phyloP scores from a whole-genome alignment of 2,797 vertebrate species.

The Distichodus sexfasciatus region DNA sequence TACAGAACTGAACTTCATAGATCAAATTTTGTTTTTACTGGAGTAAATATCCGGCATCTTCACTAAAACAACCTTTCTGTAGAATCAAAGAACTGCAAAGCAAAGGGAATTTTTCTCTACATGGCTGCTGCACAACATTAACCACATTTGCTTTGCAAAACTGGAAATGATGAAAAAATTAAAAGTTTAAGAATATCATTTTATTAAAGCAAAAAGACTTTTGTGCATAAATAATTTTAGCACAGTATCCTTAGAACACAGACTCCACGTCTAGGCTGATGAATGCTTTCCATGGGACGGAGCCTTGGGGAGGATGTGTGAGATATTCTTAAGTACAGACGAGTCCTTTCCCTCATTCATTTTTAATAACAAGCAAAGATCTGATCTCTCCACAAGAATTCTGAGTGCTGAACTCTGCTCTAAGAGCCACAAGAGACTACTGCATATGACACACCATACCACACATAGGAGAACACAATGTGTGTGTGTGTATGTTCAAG shows the following conservation, averaged over 20 bases:
- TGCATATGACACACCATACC: constrained; percentile 17
- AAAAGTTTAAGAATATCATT: background rate
- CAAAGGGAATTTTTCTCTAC: background rate
- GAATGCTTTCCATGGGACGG: constrained; percentile 7
- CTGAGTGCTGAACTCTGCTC: constrained; percentile 16
- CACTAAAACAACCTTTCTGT: too few species aligned
- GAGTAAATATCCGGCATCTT: background rate
- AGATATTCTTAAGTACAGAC: constrained; percentile 24
- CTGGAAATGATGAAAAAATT: too few species aligned
- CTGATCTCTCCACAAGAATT: constrained; percentile 8
- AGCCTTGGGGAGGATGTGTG: constrained; percentile 10
- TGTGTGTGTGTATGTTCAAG: background rate
- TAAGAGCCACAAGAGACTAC: constrained; percentile 15
- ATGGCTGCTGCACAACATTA: background rate
- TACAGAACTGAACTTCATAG: background rate
- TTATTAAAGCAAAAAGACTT: background rate
- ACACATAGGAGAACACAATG: constrained; percentile 7
- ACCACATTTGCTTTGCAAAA: background rate
- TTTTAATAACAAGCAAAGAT: constrained; percentile 49
- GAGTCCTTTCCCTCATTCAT: constrained; percentile 39
- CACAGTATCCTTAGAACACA: constrained; percentile 12
- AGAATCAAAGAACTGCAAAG: background rate
- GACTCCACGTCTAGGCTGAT: background rate
- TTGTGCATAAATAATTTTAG: constrained; percentile 6
- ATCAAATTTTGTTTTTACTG: background rate